Conservation (phyloP, 1,140 invertebrate genomes). For the Drosophila saltans region DNA sequence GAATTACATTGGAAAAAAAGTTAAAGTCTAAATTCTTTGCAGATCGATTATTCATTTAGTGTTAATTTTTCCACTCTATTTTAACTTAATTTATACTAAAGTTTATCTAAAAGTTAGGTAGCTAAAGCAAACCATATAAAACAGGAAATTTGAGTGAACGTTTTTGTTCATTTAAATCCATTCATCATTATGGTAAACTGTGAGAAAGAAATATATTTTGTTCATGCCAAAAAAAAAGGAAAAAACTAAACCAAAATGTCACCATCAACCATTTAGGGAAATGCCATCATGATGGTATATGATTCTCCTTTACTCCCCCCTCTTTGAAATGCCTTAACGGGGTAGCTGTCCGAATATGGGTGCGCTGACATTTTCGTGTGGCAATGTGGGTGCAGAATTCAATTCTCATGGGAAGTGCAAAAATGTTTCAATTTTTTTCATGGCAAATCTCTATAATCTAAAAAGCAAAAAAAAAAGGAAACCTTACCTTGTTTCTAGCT, state of each 20-base stretch:
- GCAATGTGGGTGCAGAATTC: constrained; percentile 15
- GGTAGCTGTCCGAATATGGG: constrained; percentile 16
- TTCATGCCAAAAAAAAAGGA: neutral
- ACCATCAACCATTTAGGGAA: constrained; percentile 2
- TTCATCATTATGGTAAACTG: neutral
- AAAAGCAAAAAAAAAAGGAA: neutral
- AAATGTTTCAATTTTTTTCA: neutral
- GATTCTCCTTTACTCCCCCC: neutral
- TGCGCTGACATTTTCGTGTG: constrained; percentile 17
- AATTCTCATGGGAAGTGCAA: constrained; percentile 17
- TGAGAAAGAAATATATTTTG: neutral
- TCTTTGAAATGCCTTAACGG: constrained; percentile 4
- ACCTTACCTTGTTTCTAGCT: constrained; percentile 87
- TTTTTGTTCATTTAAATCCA: neutral
- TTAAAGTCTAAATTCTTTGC: too few relatives aligned
- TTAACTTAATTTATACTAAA: neutral
- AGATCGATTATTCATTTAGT: neutral
- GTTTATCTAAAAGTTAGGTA: neutral
- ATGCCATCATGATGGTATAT: neutral
- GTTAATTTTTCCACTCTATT: neutral
- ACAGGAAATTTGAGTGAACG: neutral
- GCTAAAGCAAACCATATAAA: neutral
- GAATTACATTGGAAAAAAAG: too few relatives aligned
- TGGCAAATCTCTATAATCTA: too few relatives aligned
- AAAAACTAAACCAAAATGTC: constrained; percentile 8